Conservation (phyloP, 1,140 invertebrate species). For the Drosophila punjabiensis region DNA sequence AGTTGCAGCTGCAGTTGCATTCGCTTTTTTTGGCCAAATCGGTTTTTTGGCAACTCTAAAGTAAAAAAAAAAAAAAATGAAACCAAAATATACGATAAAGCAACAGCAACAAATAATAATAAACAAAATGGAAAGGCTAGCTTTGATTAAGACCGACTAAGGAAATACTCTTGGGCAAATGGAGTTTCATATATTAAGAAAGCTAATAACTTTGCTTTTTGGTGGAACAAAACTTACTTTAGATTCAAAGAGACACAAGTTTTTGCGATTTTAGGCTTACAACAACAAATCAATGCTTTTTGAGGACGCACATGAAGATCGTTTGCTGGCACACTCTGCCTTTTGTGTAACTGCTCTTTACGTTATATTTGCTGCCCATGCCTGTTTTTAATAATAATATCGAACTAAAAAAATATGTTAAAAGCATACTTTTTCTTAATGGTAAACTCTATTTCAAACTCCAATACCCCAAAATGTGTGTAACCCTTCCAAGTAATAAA, state of each 20-base stretch:
- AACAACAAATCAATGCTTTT: too few species aligned
- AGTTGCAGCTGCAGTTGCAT: slow-evolving; percentile 53
- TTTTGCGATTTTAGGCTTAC: too few species aligned
- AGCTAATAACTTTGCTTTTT: too few species aligned
- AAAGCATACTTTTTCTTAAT: not conserved
- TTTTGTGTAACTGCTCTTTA: too few species aligned
- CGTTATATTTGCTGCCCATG: too few species aligned
- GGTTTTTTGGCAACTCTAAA: slow-evolving; percentile 64
- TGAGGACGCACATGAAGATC: too few species aligned
- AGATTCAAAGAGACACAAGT: too few species aligned
- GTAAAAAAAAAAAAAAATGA: slow-evolving; percentile 53
- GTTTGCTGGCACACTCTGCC: too few species aligned
- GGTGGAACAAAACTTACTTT: not conserved
- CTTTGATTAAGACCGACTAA: not conserved
- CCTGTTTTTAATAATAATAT: not conserved
- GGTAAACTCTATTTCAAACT: not conserved
- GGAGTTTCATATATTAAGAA: too few species aligned
- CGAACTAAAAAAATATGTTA: not conserved
- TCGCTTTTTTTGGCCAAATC: slow-evolving; percentile 52
- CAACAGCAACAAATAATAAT: slow-evolving; percentile 49
- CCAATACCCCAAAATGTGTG: slow-evolving; percentile 12
- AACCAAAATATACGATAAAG: slow-evolving; percentile 41
- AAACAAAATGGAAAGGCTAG: slow-evolving; percentile 20
- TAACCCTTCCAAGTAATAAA: not conserved
- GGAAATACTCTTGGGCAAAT: slow-evolving; percentile 1